phyloP scores from a whole-genome alignment of 2,888 invertebrate genomes.

The Nephrotoma flavescens region DNA sequence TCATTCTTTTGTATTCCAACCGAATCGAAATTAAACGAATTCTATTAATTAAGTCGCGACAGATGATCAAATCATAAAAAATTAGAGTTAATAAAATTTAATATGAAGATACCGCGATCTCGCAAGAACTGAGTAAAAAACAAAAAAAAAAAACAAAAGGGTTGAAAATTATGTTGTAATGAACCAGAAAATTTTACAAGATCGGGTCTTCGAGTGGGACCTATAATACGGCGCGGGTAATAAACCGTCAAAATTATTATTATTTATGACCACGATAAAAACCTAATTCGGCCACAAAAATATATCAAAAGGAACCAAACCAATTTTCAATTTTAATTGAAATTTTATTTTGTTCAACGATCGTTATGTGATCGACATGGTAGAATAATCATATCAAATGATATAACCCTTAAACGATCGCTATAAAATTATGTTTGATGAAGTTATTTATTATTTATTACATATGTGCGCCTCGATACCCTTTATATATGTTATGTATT shows the following conservation, averaged over 20 bases:
- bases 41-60: slow-evolving; percentile 3
- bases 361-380: not conserved
- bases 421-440: not conserved
- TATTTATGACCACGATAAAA: slow-evolving; percentile 3
- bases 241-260: not conserved
- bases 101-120: not conserved
- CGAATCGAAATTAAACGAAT: not conserved
- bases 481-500: not conserved
- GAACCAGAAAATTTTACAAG: not conserved
- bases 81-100: not conserved
- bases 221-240: not conserved
- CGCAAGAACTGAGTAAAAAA: not conserved
- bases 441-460: not conserved
- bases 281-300: slow-evolving; percentile 2
- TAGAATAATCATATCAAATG: not conserved
- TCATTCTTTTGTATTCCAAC: not conserved
- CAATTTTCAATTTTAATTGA: not conserved
- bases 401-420: not conserved
- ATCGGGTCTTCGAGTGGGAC: not conserved
- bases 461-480: not conserved
- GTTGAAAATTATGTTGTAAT: not conserved
- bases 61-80: not conserved
- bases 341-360: not conserved
- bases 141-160: not conserved
- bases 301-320: not conserved